Evolutionary conservation across 1,140 invertebrate genomes (phyloP).

Genomic region (Gryon sp.): DNA sequence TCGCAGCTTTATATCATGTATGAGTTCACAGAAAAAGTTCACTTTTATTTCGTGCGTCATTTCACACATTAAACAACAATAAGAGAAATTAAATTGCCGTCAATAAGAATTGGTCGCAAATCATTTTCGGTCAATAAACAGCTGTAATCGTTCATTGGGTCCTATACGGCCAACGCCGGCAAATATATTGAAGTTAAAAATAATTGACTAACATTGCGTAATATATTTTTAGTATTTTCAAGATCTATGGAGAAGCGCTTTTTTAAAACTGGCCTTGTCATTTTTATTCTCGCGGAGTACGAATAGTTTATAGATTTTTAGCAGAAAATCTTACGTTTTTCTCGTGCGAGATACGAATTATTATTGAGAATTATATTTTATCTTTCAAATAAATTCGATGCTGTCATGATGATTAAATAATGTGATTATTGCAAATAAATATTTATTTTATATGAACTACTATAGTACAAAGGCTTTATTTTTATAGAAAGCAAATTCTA

Average conservation of each 20-base stretch:
- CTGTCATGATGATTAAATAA: too few relatives aligned
- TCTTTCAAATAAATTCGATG: too few relatives aligned
- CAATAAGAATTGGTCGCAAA: neutral
- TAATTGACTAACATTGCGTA: conserved; percentile 1
- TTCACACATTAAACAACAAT: neutral
- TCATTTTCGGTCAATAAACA: conserved; percentile 1
- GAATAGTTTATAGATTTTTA: conserved; percentile 2
- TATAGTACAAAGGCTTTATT: too few relatives aligned
- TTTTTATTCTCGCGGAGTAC: neutral
- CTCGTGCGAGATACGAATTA: too few relatives aligned
- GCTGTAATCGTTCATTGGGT: neutral
- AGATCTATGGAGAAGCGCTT: neutral
- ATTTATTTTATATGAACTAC: too few relatives aligned
- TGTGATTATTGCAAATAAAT: too few relatives aligned
- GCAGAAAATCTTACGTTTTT: too few relatives aligned
- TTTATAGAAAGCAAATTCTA: too few relatives aligned
- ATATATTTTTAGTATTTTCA: neutral
- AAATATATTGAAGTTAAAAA: too few relatives aligned
- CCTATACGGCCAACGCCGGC: too few relatives aligned
- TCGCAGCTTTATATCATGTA: neutral
- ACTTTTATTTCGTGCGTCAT: neutral
- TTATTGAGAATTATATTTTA: too few relatives aligned
- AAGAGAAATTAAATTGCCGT: neutral
- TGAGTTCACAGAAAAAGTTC: neutral
- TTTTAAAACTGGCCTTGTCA: neutral